phyloP scores from a whole-genome alignment of 2,888 invertebrate species.

The Pelosia muscerda region DNA sequence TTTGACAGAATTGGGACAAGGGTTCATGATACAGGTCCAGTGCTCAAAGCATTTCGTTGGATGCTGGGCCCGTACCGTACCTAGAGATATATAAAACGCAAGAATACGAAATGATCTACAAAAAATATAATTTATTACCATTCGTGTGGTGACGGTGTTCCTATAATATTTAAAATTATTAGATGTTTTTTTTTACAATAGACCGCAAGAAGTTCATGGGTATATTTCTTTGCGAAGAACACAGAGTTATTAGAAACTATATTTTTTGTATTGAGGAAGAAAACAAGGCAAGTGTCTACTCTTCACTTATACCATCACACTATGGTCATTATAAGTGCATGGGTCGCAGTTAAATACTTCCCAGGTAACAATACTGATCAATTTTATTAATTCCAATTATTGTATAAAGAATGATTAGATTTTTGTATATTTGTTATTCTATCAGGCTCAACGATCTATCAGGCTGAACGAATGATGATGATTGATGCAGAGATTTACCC shows the following conservation, averaged over 20 bases:
- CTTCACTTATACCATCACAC: slow-evolving; percentile 96
- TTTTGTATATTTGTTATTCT: slow-evolving; percentile 41
- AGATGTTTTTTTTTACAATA: background rate
- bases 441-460: no score
- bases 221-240: slow-evolving; percentile 91
- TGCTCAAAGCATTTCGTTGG: no score
- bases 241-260: slow-evolving; percentile 92
- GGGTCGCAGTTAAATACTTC: slow-evolving; percentile 90
- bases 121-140: no score
- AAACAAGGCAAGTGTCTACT: slow-evolving; percentile 93
- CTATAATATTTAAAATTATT: background rate
- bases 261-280: slow-evolving; percentile 95
- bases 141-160: background rate
- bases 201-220: slow-evolving; percentile 74
- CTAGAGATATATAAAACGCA: no score
- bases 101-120: no score
- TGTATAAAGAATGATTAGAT: no score
- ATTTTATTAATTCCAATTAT: no score
- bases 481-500: no score
- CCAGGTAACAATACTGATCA: slow-evolving; percentile 77
- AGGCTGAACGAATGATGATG: no score
- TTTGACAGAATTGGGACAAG: no score
- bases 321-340: slow-evolving; percentile 89
- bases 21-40: no score
- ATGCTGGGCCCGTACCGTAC: no score